phyloP scores from a whole-genome alignment of 2,797 vertebrate species.

The Bovichtus diacanthus region DNA sequence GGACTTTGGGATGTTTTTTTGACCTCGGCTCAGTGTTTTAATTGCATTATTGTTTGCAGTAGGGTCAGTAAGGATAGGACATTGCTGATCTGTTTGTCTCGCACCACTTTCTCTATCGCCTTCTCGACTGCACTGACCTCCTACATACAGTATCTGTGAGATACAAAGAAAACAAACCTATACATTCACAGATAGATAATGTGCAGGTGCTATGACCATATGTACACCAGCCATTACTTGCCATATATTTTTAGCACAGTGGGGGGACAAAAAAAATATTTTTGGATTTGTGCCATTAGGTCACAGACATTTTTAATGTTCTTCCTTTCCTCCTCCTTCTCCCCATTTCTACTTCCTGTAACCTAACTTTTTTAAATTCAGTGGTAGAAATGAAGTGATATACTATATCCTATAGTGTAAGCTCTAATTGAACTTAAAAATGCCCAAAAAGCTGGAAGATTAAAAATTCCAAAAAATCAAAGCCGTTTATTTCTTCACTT shows the following conservation, averaged over 20 bases:
- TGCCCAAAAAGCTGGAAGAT: not conserved
- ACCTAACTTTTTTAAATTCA: not conserved
- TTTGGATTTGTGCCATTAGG: not conserved
- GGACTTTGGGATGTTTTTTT: not conserved
- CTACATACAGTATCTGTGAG: constrained; percentile 18
- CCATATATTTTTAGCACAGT: constrained; percentile 18
- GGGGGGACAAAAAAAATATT: not conserved
- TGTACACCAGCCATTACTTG: not conserved
- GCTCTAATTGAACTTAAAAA: not conserved
- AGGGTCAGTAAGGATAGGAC: constrained; percentile 30
- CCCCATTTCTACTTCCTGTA: not conserved
- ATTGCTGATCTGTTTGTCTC: constrained; percentile 45
- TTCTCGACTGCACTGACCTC: constrained; percentile 9
- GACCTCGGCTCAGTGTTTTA: constrained; percentile 35
- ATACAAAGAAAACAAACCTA: not conserved
- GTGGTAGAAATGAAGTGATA: not conserved
- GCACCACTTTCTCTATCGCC: constrained; percentile 19
- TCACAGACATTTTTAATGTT: not conserved
- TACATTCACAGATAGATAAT: not conserved
- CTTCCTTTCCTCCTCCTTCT: not conserved
- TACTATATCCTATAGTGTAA: not conserved
- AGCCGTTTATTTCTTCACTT: constrained; percentile 1
- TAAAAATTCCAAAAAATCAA: constrained; percentile 1
- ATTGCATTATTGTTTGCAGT: constrained; percentile 48
- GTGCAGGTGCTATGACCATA: not conserved